These are phyloP conservation scores for Chelon labrosus DNA, from an alignment of 2,797 vertebrate species.

Conservation along the genomic window DNA sequence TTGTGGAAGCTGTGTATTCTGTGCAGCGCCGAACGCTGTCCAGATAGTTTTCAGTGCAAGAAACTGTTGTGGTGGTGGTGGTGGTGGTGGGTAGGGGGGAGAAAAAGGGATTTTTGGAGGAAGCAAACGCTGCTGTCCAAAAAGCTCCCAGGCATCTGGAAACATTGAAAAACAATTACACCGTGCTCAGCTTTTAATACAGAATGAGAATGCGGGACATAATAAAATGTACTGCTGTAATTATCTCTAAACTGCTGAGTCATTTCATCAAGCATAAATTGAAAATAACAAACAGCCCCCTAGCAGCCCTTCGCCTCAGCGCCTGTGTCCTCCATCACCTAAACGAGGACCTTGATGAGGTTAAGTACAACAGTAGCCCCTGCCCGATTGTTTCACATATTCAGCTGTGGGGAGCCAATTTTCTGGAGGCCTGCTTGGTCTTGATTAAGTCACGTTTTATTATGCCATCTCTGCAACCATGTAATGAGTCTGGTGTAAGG, in stretches of 20 bases:
- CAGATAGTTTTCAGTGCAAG: background rate
- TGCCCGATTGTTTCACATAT: constrained; percentile 80
- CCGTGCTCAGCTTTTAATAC: constrained; percentile 19
- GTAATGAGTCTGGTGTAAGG: constrained; percentile 84
- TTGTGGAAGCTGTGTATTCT: background rate
- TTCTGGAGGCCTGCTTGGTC: constrained; percentile 80
- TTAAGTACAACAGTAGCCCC: constrained; percentile 76
- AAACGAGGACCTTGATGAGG: constrained; percentile 76
- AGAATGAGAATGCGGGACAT: constrained; percentile 19
- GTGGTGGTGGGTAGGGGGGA: too few relatives aligned
- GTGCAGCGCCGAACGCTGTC: constrained; percentile 7
- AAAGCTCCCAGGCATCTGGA: constrained; percentile 12
- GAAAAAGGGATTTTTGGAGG: background rate
- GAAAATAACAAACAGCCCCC: constrained; percentile 69
- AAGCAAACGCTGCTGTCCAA: background rate
- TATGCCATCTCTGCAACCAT: constrained; percentile 79
- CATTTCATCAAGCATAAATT: constrained; percentile 66
- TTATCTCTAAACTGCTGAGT: constrained; percentile 68
- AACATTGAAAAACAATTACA: constrained; percentile 30
- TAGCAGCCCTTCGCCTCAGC: constrained; percentile 48
- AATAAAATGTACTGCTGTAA: constrained; percentile 51
- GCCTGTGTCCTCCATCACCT: constrained; percentile 65
- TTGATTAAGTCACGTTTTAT: constrained; percentile 89
- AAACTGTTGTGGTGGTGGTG: background rate
- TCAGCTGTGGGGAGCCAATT: constrained; percentile 83